Base-by-base conservation (phyloP, 2,888 invertebrate genomes). In the Tenthredo mesomela region DNA sequence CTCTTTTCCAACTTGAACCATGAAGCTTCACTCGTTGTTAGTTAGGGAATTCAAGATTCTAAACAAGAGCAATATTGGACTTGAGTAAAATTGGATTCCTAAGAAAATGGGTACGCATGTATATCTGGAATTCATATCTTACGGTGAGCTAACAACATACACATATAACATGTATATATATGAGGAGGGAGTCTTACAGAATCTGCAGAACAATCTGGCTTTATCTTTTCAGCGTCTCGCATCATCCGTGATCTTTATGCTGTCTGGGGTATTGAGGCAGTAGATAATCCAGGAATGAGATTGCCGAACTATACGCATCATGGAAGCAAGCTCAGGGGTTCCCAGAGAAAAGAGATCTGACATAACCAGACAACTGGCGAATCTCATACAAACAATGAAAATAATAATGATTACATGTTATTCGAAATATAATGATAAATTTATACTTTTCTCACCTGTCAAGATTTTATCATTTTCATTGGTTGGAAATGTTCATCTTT, bases 151-250 rank as follows among this genome's bases (percentile, higher is more conserved):
- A 15, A 25, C 65, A 25, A 65, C 15, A 65, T 25, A 65, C 15
- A 25, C 29, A 18, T 33, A 33, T 29, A 29, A 29, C 29, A 29
- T 29, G 2, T 29, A 29, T 10, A 33, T 67, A 67, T 15, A 15
- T 67, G 67, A 67, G 29, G 18, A 33, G 67, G 33, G 25, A 33
- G 67, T 33, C 33, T 67, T 33, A 33, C 18, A 67, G 33, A 67
- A 18, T 18, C 33, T 67, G 33, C 33, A 29, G 67, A 67, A 67
- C 29, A 67, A 67, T 67, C 33, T 33, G 67, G 33, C 67, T 67
- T 67, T 67, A 67, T 67, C 67, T 67, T 67, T 67, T 67, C 67
- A 67, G 5, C 67, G 67, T 67, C 67, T 67, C 67, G 67, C 6
- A 67, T 67, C 33, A 67, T 67, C 33, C 33, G 18, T 33, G 33